Percentiles rank a stretch among this genome's conserved stretches.
Evolutionary conservation across 1,140 invertebrate genomes (phyloP).

Genomic region (Hylaeus anthracinus): DNA sequence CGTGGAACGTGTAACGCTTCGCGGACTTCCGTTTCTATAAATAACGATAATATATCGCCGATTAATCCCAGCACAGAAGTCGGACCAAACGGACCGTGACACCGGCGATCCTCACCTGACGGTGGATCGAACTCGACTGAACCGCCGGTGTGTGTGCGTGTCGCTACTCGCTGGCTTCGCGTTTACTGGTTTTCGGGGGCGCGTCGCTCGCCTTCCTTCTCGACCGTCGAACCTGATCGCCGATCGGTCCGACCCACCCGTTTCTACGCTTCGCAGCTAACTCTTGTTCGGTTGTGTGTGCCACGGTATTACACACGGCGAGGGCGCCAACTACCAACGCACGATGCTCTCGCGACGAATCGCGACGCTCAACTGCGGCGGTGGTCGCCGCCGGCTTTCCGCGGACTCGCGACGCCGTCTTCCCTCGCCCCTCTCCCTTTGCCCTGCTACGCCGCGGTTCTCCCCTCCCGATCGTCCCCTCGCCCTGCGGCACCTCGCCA

Average conservation of each 20-base stretch:
- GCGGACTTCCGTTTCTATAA: not conserved
- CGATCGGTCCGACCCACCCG: conserved; percentile 15
- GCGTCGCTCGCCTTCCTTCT: conserved; percentile 16
- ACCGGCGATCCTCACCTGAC: conserved; percentile 34
- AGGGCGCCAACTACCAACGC: not conserved
- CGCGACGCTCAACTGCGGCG: conserved; percentile 70
- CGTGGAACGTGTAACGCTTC: not conserved
- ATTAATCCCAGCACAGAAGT: not conserved
- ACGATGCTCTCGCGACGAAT: conserved; percentile 65
- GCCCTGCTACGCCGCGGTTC: not conserved
- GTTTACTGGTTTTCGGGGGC: conserved; percentile 29
- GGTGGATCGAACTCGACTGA: conserved; percentile 58
- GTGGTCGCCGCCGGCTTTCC: conserved; percentile 61
- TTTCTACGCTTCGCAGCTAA: conserved; percentile 14
- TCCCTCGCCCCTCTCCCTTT: conserved; percentile 20
- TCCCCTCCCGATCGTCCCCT: conserved; percentile 26
- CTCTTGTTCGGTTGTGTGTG: conserved; percentile 27
- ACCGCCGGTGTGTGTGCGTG: conserved; percentile 15
- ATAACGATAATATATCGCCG: not conserved
- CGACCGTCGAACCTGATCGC: conserved; percentile 2
- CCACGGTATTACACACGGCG: conserved; percentile 19
- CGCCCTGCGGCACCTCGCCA: conserved; percentile 22
- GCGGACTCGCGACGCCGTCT: conserved; percentile 62
- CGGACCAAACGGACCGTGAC: not conserved
- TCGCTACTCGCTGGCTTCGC: not conserved